Base-by-base conservation (phyloP, 2,113 vertebrate species). In the Actenoides hombroni region DNA sequence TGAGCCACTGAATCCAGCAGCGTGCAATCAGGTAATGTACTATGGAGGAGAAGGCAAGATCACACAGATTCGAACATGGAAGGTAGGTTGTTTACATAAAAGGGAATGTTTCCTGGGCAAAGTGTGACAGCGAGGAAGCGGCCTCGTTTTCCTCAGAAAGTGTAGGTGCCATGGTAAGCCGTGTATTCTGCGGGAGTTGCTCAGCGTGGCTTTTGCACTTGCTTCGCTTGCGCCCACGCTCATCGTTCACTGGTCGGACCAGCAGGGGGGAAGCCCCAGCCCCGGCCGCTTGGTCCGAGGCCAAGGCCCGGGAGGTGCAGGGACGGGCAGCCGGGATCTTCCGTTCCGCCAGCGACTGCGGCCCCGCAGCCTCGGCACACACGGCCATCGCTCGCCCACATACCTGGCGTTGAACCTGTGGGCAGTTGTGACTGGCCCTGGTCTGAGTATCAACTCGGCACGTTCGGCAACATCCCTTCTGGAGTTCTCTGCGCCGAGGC, bases 11-110 rank as follows among this genome's bases (percentile, higher is more conserved):
- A 12, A 13, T 60, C 21, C 44, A 31, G 8, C 1, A 8, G 25
- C 1, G 1, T 44, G 26, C 59, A 6, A 0, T 28, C 33, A 11
- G 18, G 0, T 20, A 28, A 23, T 31, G 0, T 9, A 2, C 11
- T 13, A 0, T 24, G 13, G 29, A 73, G 5, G 21, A 46, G 7
- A 26, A 15, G 5, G 5, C 44, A 13, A 24, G 44, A 11, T 48
- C 33, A 2, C 26, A 4, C 11, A 10, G n/a, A 6, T n/a, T 48
- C 73, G 4, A 24, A 64, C 6, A 3, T 2, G 25, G 68, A 19
- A 37, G 21, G 33, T 9, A 2, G 8, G 6, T 26, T 8, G 1
- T 14, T n/a, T 44, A 19, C 31, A 4, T 19, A 18, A 33, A 53
- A 33, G 44, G 28, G 26, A 37, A 4, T 9, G 42, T 24, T 44